Evolutionary conservation across 1,140 invertebrate genomes (phyloP), one percentile per base, ranked within the genome.

Genomic region (Drosophila nannoptera): DNA sequence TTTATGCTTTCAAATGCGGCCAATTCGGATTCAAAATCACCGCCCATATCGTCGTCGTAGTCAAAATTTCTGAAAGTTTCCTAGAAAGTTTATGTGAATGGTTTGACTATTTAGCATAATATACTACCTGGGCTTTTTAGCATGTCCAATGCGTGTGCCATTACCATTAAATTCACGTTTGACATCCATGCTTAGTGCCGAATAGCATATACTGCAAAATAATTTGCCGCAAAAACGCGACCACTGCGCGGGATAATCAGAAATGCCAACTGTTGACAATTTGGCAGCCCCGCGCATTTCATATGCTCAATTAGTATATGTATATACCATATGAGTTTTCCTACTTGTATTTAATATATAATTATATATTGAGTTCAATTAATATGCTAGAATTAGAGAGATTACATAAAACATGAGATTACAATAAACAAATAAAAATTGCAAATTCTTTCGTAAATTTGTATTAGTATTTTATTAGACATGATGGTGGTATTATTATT

Each of bases 1-100:
- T 90, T 90, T 5, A 70, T 71, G 7, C 68, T 61, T 11, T 93
- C 92, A 91, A 94, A 93, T 8, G 87, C 90, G 22, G 92, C 92
- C 61, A 93, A 78, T 69, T 92, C 92, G 0, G 91, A 90, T 87
- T 94, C 93, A 87, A 94, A 94, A 48, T 87, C 91, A 43, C 90
- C 90, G 63, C 91, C 91, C 31, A 92, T 91, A n/a, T 88, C 84
- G 62, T 93, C 92, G 53, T 94, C 92, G 0, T 91, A 90, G 16
- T 80, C 87, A 7, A 50, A 63, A 9, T 67, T 81, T 31, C 84
- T 87, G 46, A 0, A 46, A 5, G 1, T 7, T 40, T 22, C 0
- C n/a, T 33, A 6, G 9, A 38, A 11, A 45, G 0, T 40, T 6
- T n/a, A 7, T 35, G 46, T 56, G 8, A 54, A 11, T 33, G 33